Percentiles rank a stretch among this genome's conserved stretches.
phyloP scores from a whole-genome alignment of 2,888 invertebrate genomes.

The Actias luna region DNA sequence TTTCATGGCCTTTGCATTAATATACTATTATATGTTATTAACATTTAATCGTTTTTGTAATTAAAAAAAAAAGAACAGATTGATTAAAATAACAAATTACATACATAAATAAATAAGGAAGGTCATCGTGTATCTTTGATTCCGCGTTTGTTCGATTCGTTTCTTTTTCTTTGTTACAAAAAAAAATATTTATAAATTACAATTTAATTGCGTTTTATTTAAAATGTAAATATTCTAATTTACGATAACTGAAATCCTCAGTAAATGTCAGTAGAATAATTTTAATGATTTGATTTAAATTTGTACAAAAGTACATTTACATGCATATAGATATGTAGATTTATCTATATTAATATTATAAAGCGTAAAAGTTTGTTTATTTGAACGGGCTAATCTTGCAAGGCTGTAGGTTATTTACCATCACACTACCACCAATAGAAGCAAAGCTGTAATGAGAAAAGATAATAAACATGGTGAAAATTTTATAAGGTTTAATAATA shows the following conservation, averaged over 20 bases:
- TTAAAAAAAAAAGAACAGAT: neutral
- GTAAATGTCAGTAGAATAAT: neutral
- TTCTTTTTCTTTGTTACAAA: neutral
- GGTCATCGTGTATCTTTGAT: constrained; percentile 1
- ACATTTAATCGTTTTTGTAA: neutral
- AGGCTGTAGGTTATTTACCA: too few species aligned
- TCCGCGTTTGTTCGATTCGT: neutral
- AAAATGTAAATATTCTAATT: neutral
- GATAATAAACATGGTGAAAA: too few species aligned
- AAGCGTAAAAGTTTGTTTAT: too few species aligned
- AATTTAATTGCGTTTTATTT: neutral
- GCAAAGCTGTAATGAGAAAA: too few species aligned
- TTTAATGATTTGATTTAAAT: neutral
- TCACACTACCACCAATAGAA: too few species aligned
- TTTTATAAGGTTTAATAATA: too few species aligned
- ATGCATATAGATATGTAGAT: too few species aligned
- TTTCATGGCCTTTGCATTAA: too few species aligned
- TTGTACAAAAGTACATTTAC: neutral
- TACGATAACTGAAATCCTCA: neutral
- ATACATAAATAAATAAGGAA: neutral
- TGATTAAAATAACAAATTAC: neutral
- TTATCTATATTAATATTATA: too few species aligned
- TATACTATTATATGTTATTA: neutral
- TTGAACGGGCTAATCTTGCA: too few species aligned
- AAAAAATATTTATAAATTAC: neutral